phyloP scores from a whole-genome alignment of 2,888 invertebrate genomes.

The Muscina levida region DNA sequence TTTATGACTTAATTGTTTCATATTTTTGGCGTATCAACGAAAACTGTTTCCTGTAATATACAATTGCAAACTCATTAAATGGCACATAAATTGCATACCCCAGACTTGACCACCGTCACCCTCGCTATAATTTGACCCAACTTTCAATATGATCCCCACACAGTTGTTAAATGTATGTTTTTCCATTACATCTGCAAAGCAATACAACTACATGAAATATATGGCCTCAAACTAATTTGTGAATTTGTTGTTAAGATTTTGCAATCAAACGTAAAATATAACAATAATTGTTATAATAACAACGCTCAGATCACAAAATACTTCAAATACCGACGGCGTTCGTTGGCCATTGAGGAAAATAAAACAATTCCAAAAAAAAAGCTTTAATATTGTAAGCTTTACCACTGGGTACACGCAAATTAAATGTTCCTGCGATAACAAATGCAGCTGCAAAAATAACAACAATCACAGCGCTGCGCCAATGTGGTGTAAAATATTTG shows the following conservation, averaged over 20 bases:
- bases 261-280: background rate
- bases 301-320: background rate
- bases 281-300: background rate
- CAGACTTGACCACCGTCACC: background rate
- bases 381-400: background rate
- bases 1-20: too few species aligned
- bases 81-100: too few species aligned
- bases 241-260: background rate
- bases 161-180: background rate
- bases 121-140: conserved; percentile 35
- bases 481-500: background rate
- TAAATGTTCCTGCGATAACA: background rate
- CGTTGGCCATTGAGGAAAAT: background rate
- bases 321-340: background rate
- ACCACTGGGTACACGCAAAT: background rate
- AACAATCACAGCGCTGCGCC: background rate
- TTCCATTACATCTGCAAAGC: too few species aligned
- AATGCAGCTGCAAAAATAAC: background rate
- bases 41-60: too few species aligned
- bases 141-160: conserved; percentile 29
- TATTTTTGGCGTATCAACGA: too few species aligned
- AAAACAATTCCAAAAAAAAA: background rate
- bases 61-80: too few species aligned
- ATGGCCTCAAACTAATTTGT: background rate
- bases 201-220: too few species aligned